Evolutionary conservation across 2,113 vertebrate genomes (phyloP).

Genomic region (Nibea albiflora): DNA sequence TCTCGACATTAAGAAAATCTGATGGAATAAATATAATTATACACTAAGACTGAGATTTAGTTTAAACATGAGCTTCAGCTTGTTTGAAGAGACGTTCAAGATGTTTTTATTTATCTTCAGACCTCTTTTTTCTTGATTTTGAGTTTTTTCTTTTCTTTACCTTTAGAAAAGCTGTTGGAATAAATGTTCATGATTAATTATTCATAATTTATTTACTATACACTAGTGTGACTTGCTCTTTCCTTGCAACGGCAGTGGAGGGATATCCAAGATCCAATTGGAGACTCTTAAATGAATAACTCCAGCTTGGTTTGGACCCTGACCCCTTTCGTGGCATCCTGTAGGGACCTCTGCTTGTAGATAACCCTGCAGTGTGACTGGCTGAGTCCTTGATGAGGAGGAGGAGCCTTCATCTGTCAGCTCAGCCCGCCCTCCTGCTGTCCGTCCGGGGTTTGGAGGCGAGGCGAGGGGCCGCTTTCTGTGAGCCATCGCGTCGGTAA

Average conservation of each 20-base stretch:
- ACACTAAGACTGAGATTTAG: too few species aligned
- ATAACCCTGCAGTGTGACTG: conserved; percentile 26
- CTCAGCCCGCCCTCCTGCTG: conserved; percentile 56
- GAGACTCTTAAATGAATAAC: neutral
- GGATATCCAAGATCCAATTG: too few species aligned
- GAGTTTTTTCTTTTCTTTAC: too few species aligned
- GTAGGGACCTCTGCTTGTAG: neutral
- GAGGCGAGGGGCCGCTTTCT: conserved; percentile 54
- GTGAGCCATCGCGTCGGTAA: conserved; percentile 54
- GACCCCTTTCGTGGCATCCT: conserved; percentile 2
- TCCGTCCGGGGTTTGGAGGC: conserved; percentile 54
- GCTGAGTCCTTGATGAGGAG: conserved; percentile 22
- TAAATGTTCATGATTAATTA: too few species aligned
- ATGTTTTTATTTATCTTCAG: neutral
- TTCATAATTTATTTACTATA: too few species aligned
- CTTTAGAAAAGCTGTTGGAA: too few species aligned
- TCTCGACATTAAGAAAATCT: too few species aligned
- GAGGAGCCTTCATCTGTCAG: conserved; percentile 38
- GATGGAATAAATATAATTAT: neutral
- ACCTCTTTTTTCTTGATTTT: too few species aligned
- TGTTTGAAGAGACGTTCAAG: neutral
- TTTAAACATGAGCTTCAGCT: neutral
- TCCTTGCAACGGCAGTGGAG: too few species aligned
- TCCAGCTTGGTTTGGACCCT: neutral
- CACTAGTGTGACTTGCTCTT: too few species aligned